Conservation (phyloP, 1,140 invertebrate species). For the Adoxophyes honmai region DNA sequence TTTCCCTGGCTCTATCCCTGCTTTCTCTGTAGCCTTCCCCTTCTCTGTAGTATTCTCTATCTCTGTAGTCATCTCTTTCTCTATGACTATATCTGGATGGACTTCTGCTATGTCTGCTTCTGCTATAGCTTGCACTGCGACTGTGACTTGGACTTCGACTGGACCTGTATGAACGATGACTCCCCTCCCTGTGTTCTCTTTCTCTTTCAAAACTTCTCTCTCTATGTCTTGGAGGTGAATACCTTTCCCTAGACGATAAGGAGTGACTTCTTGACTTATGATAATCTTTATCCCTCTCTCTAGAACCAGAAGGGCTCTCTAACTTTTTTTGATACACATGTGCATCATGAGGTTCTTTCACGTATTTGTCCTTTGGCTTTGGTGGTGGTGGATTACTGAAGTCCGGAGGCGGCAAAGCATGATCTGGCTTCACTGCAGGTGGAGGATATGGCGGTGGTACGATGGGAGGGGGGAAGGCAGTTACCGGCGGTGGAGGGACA, state of each 20-base stretch:
- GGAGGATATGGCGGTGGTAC: slow-evolving; percentile 11
- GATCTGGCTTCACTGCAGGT: neutral
- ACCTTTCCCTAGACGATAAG: slow-evolving; percentile 24
- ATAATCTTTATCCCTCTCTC: slow-evolving; percentile 1
- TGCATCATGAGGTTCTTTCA: neutral
- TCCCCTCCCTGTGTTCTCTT: slow-evolving; percentile 22
- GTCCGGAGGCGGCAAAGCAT: neutral
- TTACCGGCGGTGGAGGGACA: slow-evolving; percentile 25
- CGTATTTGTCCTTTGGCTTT: neutral
- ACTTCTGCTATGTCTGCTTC: slow-evolving; percentile 31
- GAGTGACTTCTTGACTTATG: neutral
- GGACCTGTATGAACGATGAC: neutral
- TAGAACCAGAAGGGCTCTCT: slow-evolving; percentile 12
- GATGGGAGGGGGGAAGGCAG: neutral
- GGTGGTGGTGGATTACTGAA: slow-evolving; percentile 1
- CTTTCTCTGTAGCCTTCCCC: neutral
- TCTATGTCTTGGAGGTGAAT: slow-evolving; percentile 25
- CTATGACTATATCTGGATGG: slow-evolving; percentile 33
- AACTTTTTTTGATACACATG: neutral
- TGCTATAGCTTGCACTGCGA: slow-evolving; percentile 34
- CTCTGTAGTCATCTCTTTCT: slow-evolving; percentile 2
- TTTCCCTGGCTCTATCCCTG: slow-evolving; percentile 27
- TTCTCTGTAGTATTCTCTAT: slow-evolving; percentile 8
- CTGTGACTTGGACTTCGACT: slow-evolving; percentile 20
- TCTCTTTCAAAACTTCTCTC: slow-evolving; percentile 34